phyloP scores from a whole-genome alignment of 2,113 vertebrate species.

The Xiphophorus maculatus region DNA sequence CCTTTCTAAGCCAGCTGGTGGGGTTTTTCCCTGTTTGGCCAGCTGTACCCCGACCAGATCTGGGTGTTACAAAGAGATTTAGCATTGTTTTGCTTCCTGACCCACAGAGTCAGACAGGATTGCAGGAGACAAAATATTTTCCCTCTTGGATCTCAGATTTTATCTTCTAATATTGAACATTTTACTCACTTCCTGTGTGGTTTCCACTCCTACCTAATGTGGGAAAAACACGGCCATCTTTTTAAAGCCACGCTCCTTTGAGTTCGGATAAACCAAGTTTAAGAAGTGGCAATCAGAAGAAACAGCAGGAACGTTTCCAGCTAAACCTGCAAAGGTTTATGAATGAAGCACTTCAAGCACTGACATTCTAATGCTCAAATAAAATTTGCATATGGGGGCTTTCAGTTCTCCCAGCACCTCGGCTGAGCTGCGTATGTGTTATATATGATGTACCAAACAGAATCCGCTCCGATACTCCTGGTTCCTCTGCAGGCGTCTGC shows the following conservation, averaged over 20 bases:
- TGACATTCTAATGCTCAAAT: slow-evolving; percentile 37
- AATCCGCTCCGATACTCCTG: slow-evolving; percentile 20
- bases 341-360: slow-evolving; percentile 29
- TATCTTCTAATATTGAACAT: slow-evolving; percentile 15
- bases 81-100: slow-evolving; percentile 24
- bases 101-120: slow-evolving; percentile 10
- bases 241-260: not conserved
- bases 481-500: slow-evolving; percentile 16
- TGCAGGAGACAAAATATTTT: not conserved
- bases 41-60: slow-evolving; percentile 35
- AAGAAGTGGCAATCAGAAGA: slow-evolving; percentile 42
- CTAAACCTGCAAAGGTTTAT: slow-evolving; percentile 57
- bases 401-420: slow-evolving; percentile 10
- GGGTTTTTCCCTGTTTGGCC: slow-evolving; percentile 39
- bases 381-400: slow-evolving; percentile 49
- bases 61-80: slow-evolving; percentile 17
- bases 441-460: slow-evolving; percentile 14
- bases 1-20: slow-evolving; percentile 50
- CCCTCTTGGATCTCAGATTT: not conserved
- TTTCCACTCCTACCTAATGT: slow-evolving; percentile 30
- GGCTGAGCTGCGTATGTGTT: not conserved
- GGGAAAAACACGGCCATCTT: not conserved
- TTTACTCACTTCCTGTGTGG: slow-evolving; percentile 1
- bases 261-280: slow-evolving; percentile 29
- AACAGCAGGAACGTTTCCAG: slow-evolving; percentile 38